phyloP scores from a whole-genome alignment of 2,888 invertebrate genomes.

The Alviniconcha strummeri region DNA sequence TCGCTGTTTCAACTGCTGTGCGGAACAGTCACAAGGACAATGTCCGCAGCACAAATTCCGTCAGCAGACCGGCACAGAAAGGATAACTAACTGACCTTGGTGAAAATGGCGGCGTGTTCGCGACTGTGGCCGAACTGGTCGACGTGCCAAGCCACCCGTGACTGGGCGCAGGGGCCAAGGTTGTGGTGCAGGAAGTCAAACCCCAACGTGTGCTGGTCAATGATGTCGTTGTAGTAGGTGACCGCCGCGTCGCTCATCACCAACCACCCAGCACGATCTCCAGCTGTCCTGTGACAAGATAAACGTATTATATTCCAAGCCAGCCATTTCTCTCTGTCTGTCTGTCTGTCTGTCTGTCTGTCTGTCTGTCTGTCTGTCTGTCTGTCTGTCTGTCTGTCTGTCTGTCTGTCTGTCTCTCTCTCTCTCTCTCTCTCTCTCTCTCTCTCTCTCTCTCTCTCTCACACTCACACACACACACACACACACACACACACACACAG shows the following conservation, averaged over 20 bases:
- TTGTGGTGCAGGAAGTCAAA: constrained; percentile 74
- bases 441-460: neutral
- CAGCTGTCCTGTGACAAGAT: constrained; percentile 69
- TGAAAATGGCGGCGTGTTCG: constrained; percentile 84
- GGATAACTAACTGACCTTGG: constrained; percentile 68
- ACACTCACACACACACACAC: neutral
- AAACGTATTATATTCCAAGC: neutral
- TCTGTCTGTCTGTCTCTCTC: too few relatives aligned
- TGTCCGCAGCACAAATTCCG: too few relatives aligned
- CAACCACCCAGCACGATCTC: constrained; percentile 76
- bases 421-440: too few relatives aligned
- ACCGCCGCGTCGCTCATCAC: constrained; percentile 78
- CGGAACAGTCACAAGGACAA: too few relatives aligned
- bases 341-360: neutral
- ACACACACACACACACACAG: neutral
- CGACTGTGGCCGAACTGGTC: constrained; percentile 92
- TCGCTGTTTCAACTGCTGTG: too few relatives aligned
- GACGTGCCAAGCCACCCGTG: constrained; percentile 88
- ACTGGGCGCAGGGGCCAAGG: constrained; percentile 81
- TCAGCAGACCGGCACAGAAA: too few relatives aligned
- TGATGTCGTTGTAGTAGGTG: constrained; percentile 76
- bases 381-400: neutral
- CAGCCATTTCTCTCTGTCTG: neutral
- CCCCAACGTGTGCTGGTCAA: constrained; percentile 77
- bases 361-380: constrained; percentile 5